A percentile compares a stretch with the other conserved stretches of the same genome.
Evolutionary conservation across 2,888 invertebrate species (phyloP).

Genomic region (Troglohyphantes excavatus): DNA sequence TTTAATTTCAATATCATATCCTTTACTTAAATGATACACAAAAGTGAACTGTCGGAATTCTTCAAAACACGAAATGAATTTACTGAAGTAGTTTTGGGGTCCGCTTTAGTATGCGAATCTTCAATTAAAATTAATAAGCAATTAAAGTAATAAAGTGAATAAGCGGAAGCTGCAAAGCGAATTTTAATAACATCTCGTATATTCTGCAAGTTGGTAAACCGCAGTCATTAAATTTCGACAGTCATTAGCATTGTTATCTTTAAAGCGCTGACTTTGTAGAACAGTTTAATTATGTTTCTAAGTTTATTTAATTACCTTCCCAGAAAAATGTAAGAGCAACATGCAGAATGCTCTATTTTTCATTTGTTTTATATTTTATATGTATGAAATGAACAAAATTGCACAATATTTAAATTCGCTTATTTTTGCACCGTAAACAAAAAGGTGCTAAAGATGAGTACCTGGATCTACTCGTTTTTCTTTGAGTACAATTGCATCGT

Average conservation of each 20-base stretch:
- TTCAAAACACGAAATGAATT: no score
- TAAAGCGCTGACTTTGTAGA: slow-evolving; percentile 7
- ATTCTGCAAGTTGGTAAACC: background rate
- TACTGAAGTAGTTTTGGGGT: no score
- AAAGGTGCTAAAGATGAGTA: no score
- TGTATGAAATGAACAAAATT: no score
- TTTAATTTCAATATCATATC: no score
- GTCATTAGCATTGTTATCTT: slow-evolving; percentile 42
- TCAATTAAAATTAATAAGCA: slow-evolving; percentile 24
- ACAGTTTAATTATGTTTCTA: background rate
- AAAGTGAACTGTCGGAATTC: no score
- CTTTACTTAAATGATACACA: no score
- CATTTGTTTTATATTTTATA: no score
- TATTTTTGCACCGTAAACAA: no score
- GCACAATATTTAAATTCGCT: no score
- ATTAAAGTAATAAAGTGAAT: slow-evolving; percentile 15
- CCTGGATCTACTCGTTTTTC: no score
- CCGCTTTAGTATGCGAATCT: background rate
- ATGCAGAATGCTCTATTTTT: background rate
- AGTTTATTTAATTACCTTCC: background rate
- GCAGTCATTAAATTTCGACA: slow-evolving; percentile 24
- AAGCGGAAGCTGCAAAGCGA: background rate
- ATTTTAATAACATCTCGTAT: slow-evolving; percentile 9
- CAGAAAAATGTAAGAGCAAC: background rate
- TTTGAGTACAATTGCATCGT: no score